These are phyloP conservation scores for Radopholus similis DNA, from an alignment of 1,140 invertebrate genomes.

Conservation along the genomic window DNA sequence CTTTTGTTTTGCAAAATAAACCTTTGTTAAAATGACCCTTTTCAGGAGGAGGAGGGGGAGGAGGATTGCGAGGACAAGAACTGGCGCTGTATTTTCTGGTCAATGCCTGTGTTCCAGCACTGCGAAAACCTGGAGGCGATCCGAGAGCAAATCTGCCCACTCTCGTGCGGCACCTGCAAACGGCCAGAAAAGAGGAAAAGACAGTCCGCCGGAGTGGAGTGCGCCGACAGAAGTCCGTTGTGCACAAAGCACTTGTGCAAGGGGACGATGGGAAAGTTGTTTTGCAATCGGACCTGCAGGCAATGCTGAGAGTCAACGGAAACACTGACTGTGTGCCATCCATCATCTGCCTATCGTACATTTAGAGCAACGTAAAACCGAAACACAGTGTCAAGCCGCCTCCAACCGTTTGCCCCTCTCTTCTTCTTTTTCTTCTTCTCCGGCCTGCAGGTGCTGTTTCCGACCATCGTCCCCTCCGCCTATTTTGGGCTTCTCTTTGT, in stretches of 20 bases:
- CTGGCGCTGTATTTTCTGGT: conserved; percentile 54
- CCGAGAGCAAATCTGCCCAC: conserved; percentile 39
- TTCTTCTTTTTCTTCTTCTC: background rate
- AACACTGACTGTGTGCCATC: too few relatives aligned
- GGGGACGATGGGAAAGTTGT: background rate
- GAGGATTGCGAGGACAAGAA: conserved; percentile 38
- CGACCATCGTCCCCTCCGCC: background rate
- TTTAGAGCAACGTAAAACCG: too few relatives aligned
- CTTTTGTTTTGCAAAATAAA: background rate
- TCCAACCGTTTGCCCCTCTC: background rate
- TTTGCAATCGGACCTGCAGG: background rate
- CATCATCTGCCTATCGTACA: too few relatives aligned
- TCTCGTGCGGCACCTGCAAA: conserved; percentile 63
- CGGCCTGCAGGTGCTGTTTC: background rate
- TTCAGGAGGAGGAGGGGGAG: background rate
- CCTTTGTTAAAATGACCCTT: background rate
- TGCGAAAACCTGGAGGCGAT: conserved; percentile 46
- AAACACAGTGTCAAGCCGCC: background rate
- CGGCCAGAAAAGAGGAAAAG: background rate
- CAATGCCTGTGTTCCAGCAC: conserved; percentile 42
- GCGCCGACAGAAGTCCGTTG: conserved; percentile 11
- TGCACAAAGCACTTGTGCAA: background rate
- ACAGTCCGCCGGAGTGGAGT: background rate
- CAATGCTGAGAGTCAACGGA: background rate
- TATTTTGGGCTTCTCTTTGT: background rate